Conservation (phyloP, 2,888 invertebrate genomes). For the Erebia ligea region DNA sequence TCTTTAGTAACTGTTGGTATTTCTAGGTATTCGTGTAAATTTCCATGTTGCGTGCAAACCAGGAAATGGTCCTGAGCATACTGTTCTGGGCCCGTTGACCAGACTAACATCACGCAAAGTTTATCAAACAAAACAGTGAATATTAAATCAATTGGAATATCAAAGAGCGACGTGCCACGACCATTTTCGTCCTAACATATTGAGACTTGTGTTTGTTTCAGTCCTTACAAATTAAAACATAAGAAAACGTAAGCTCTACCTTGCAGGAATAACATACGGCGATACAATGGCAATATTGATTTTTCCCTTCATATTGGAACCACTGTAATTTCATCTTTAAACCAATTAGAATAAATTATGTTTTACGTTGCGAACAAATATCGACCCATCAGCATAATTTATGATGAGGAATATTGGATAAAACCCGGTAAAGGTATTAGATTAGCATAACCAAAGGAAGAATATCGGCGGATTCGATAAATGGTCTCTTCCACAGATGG, state of each 20-base stretch:
- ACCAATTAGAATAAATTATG: slow-evolving; percentile 23
- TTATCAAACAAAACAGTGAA: too few species aligned
- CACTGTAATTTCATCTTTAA: slow-evolving; percentile 51
- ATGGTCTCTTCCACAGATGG: not conserved
- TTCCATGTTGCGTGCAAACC: too few species aligned
- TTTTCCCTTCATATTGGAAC: slow-evolving; percentile 55
- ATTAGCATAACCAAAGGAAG: slow-evolving; percentile 31
- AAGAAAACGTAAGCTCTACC: slow-evolving; percentile 47
- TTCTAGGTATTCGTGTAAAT: too few species aligned
- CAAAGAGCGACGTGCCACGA: too few species aligned
- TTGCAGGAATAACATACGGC: slow-evolving; percentile 60
- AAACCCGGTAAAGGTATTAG: slow-evolving; percentile 22
- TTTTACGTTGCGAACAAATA: slow-evolving; percentile 28
- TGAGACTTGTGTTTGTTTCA: too few species aligned
- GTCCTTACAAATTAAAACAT: too few species aligned
- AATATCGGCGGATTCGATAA: not conserved
- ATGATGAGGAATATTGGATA: slow-evolving; percentile 20
- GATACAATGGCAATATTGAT: slow-evolving; percentile 61
- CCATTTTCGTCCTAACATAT: too few species aligned
- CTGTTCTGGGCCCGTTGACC: too few species aligned
- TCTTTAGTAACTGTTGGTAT: too few species aligned
- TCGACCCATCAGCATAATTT: slow-evolving; percentile 36
- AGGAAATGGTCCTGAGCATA: too few species aligned
- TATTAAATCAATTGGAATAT: too few species aligned
- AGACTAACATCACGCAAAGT: too few species aligned